Conservation (phyloP, 2,113 vertebrate genomes). For the Myanophis thanlyinensis region DNA sequence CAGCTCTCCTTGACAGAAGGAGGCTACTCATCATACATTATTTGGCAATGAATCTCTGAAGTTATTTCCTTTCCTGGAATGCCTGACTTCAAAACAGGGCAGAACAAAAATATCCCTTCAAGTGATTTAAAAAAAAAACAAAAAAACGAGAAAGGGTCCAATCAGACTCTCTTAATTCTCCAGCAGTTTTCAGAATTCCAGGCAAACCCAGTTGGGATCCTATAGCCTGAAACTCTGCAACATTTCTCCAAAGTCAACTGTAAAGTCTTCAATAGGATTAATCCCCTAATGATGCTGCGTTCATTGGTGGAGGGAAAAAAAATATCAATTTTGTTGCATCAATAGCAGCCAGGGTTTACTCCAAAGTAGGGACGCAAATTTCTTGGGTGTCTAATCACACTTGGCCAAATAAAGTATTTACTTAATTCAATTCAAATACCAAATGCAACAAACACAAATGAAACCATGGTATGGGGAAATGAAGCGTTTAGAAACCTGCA, state of each 20-base stretch:
- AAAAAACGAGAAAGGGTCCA: background rate
- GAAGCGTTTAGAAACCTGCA: no score
- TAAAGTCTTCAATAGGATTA: background rate
- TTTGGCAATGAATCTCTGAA: background rate
- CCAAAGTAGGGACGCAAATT: background rate
- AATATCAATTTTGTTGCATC: background rate
- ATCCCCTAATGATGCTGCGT: background rate
- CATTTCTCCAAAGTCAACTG: background rate
- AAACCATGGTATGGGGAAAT: background rate
- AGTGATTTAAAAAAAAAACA: background rate
- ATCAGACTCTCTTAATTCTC: fast-evolving
- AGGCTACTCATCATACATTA: background rate
- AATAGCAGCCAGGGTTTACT: background rate
- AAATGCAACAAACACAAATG: no score
- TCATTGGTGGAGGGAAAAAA: background rate
- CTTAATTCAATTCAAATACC: background rate
- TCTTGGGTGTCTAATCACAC: background rate
- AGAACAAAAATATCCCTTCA: fast-evolving
- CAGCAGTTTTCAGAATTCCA: background rate
- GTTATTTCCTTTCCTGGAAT: background rate
- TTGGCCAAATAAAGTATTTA: background rate
- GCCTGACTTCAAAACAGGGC: background rate
- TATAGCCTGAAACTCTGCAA: background rate
- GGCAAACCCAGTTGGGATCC: fast-evolving
- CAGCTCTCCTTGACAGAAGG: background rate